These are phyloP conservation scores for Carapus acus DNA, from an alignment of 2,797 vertebrate genomes.

Conservation along the genomic window DNA sequence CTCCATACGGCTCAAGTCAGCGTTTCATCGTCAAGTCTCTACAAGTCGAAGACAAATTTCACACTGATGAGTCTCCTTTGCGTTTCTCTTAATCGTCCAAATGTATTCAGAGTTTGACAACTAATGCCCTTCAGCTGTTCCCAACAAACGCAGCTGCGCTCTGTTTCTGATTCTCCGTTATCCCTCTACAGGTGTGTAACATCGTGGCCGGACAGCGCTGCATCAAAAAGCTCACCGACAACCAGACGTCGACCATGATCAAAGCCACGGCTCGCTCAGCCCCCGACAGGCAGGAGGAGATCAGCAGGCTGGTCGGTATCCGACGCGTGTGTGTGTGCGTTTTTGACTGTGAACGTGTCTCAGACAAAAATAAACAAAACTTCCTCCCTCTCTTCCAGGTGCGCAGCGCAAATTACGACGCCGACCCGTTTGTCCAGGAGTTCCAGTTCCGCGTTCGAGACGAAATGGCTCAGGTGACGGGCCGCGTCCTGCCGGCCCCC, in stretches of 20 bases:
- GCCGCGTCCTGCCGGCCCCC: slow-evolving; percentile 91
- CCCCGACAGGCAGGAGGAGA: slow-evolving; percentile 94
- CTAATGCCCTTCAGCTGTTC: not conserved
- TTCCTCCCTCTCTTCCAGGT: slow-evolving; percentile 70
- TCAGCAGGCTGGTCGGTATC: slow-evolving; percentile 88
- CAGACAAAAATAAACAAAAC: not conserved
- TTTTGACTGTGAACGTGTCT: not conserved
- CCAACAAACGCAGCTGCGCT: too few species aligned
- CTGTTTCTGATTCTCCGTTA: not conserved
- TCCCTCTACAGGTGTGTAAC: slow-evolving; percentile 84
- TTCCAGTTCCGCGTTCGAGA: slow-evolving; percentile 96
- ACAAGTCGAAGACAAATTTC: too few species aligned
- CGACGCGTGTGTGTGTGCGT: too few species aligned
- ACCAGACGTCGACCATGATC: slow-evolving; percentile 98
- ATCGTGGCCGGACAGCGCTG: slow-evolving; percentile 94
- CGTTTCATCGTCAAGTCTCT: too few species aligned
- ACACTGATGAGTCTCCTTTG: too few species aligned
- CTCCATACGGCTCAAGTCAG: too few species aligned
- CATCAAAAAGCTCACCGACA: slow-evolving; percentile 96
- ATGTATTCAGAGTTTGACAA: not conserved
- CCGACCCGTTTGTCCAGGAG: slow-evolving; percentile 94
- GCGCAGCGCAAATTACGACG: slow-evolving; percentile 93
- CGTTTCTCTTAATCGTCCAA: too few species aligned
- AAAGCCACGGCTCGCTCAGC: slow-evolving; percentile 96
- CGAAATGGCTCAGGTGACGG: slow-evolving; percentile 96